phyloP scores from a whole-genome alignment of 1,140 invertebrate species.

The Procambarus virginalis region DNA sequence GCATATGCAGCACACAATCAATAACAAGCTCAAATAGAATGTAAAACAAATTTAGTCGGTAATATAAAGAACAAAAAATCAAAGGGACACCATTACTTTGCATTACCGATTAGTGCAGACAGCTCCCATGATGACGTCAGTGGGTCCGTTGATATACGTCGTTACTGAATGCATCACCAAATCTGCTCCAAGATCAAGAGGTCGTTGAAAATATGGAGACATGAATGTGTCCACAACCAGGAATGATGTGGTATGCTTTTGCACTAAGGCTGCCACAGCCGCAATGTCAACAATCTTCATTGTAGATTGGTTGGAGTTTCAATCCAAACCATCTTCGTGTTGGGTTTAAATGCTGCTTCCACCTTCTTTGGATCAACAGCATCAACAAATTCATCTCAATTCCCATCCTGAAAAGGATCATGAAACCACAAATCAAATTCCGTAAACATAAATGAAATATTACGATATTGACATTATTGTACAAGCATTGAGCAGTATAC shows the following conservation, averaged over 20 bases:
- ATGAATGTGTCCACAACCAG: conserved; percentile 97
- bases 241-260: conserved; percentile 79
- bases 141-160: conserved; percentile 99
- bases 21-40: too few relatives aligned
- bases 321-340: conserved; percentile 83
- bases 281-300: conserved; percentile 94
- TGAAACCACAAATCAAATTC: too few relatives aligned
- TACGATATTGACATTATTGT: too few relatives aligned
- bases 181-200: conserved; percentile 93
- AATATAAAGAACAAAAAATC: too few relatives aligned
- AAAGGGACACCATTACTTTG: too few relatives aligned
- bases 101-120: conserved; percentile 79
- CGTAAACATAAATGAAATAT: too few relatives aligned
- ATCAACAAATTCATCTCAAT: conserved; percentile 89
- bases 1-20: too few relatives aligned
- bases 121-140: conserved; percentile 97
- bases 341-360: conserved; percentile 49
- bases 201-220: conserved; percentile 95
- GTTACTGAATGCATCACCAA: conserved; percentile 94
- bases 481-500: too few relatives aligned
- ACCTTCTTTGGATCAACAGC: conserved; percentile 75
- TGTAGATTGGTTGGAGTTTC: conserved; percentile 98
- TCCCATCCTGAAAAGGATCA: conserved; percentile 76
- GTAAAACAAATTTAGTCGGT: too few relatives aligned
- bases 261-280: conserved; percentile 81